Percentiles rank a stretch among this genome's conserved stretches.
Evolutionary conservation across 1,140 invertebrate species (phyloP).

Genomic region (Elymnias hypermnestra): DNA sequence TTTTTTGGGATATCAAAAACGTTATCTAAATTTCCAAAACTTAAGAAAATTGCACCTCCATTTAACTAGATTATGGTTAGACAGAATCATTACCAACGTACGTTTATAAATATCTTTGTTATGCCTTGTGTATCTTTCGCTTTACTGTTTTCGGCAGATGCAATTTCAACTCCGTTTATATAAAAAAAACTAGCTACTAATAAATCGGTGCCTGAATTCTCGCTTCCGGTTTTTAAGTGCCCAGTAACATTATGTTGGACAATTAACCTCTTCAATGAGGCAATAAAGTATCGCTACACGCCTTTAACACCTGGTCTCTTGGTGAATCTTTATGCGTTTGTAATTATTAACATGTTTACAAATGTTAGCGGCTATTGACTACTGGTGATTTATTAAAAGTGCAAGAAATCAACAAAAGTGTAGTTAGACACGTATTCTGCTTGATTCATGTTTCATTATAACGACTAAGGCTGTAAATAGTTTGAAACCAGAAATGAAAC

Average conservation of each 20-base stretch:
- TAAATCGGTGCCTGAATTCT: slow-evolving; percentile 11
- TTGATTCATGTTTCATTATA: no score
- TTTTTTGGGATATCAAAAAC: no score
- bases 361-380: background rate
- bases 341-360: slow-evolving; percentile 15
- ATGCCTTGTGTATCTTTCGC: no score
- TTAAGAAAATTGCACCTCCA: no score
- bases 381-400: slow-evolving; percentile 4
- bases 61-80: no score
- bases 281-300: slow-evolving; percentile 24
- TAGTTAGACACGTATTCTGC: no score
- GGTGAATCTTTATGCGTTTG: slow-evolving; percentile 13
- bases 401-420: background rate
- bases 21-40: no score
- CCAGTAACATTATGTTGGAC: slow-evolving; percentile 20
- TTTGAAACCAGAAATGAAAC: no score
- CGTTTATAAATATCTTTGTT: no score
- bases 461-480: no score
- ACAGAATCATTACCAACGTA: no score
- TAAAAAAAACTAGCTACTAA: slow-evolving; percentile 6
- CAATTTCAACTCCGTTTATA: background rate
- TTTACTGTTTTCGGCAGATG: no score
- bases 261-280: slow-evolving; percentile 9
- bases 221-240: slow-evolving; percentile 39
- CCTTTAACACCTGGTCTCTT: slow-evolving; percentile 31